phyloP scores from a whole-genome alignment of 2,888 invertebrate species.

The Mallateleia sp. region DNA sequence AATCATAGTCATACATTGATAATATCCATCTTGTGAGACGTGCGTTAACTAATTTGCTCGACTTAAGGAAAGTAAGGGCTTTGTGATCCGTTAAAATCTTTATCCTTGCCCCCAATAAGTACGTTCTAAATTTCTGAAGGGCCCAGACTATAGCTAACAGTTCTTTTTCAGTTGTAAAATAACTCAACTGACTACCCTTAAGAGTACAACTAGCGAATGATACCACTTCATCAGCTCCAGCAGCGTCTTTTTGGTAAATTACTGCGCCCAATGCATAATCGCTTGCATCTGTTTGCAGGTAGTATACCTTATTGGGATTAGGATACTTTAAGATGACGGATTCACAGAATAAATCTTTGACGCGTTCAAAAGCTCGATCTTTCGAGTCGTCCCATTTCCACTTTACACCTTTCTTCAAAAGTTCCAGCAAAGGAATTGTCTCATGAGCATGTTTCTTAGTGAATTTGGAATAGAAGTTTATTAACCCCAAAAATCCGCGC shows the following conservation, averaged over 20 bases:
- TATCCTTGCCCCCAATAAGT: slow-evolving; percentile 70
- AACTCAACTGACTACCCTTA: slow-evolving; percentile 43
- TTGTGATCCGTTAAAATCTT: slow-evolving; percentile 82
- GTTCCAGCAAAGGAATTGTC: too few relatives aligned
- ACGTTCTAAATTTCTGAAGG: slow-evolving; percentile 49
- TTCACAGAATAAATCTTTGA: too few relatives aligned
- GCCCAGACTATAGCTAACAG: too few relatives aligned
- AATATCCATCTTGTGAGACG: slow-evolving; percentile 68
- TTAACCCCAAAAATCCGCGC: too few relatives aligned
- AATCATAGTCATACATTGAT: neutral
- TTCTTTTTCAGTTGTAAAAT: slow-evolving; percentile 61
- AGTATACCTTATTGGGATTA: slow-evolving; percentile 37
- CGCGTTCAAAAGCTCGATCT: slow-evolving; percentile 44
- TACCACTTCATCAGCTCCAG: slow-evolving; percentile 53
- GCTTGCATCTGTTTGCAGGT: slow-evolving; percentile 69
- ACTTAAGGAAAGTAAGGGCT: slow-evolving; percentile 80
- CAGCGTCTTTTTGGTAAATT: slow-evolving; percentile 28
- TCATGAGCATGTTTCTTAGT: neutral
- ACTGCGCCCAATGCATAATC: slow-evolving; percentile 60
- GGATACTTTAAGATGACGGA: slow-evolving; percentile 1
- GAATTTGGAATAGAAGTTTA: slow-evolving; percentile 56
- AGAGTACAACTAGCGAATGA: slow-evolving; percentile 78
- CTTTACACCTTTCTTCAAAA: too few relatives aligned
- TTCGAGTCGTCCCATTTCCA: slow-evolving; percentile 51
- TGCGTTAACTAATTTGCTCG: slow-evolving; percentile 78